Percentiles rank a stretch among this genome's conserved stretches.
These are phyloP conservation scores for Brachypalpus laphriformis DNA, from an alignment of 2,888 invertebrate genomes.

Conservation along the genomic window DNA sequence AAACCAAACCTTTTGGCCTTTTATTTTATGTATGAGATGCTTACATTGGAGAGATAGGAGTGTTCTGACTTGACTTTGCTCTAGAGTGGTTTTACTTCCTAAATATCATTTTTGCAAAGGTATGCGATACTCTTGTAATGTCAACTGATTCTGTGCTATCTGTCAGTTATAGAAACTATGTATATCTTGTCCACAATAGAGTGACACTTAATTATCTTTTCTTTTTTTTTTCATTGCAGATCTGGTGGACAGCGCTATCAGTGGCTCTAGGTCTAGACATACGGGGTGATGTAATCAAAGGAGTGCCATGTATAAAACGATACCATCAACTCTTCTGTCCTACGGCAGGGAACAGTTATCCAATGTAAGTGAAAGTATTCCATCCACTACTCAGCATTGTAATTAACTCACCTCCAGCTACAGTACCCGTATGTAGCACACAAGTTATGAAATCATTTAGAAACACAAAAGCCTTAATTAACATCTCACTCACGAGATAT, in stretches of 20 bases:
- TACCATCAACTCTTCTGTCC: conserved; percentile 96
- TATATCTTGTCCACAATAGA: not conserved
- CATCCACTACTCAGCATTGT: not conserved
- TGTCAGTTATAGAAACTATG: not conserved
- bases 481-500: not conserved
- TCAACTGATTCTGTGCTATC: not conserved
- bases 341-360: conserved; percentile 95
- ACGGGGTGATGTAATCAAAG: conserved; percentile 93
- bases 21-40: too few relatives aligned
- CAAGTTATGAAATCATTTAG: not conserved
- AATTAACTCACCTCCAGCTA: conserved; percentile 8
- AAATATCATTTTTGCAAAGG: not conserved
- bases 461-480: conserved; percentile 10
- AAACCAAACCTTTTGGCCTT: too few relatives aligned
- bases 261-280: conserved; percentile 93
- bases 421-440: not conserved
- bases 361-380: conserved; percentile 88
- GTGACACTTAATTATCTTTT: not conserved
- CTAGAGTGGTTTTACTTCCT: not conserved
- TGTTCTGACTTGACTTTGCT: not conserved
- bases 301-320: conserved; percentile 94
- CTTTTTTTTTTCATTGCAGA: conserved; percentile 84
- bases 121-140: not conserved
- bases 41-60: too few relatives aligned
- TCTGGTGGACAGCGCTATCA: conserved; percentile 94